Evolutionary conservation across 2,797 vertebrate species (phyloP).

Genomic region (Calcarius lapponicus): DNA sequence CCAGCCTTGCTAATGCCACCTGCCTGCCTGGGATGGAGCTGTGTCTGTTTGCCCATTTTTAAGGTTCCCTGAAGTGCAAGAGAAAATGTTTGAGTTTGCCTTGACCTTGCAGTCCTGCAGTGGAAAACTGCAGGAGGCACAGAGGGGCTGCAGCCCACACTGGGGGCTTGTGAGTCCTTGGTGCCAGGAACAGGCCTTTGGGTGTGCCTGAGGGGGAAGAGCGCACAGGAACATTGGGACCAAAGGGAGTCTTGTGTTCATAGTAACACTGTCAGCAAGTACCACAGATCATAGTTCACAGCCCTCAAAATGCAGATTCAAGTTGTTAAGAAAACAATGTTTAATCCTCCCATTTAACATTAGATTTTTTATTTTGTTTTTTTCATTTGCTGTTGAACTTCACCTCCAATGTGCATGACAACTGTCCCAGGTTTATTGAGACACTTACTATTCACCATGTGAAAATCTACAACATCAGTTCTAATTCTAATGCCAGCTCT

Average conservation of each 20-base stretch:
- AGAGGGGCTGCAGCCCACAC: not conserved
- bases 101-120: not conserved
- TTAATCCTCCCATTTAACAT: not conserved
- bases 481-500: not conserved
- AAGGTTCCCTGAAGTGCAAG: not conserved
- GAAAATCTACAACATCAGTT: not conserved
- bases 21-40: not conserved
- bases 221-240: not conserved
- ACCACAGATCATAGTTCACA: not conserved
- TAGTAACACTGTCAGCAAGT: not conserved
- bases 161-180: not conserved
- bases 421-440: not conserved
- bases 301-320: not conserved
- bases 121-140: not conserved
- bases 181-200: not conserved
- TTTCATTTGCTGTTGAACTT: not conserved
- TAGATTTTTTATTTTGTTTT: not conserved
- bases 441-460: not conserved
- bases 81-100: not conserved
- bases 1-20: not conserved
- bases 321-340: not conserved
- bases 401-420: not conserved
- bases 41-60: not conserved
- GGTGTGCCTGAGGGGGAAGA: not conserved
- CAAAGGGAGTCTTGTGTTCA: not conserved